Conservation (phyloP, 2,888 invertebrate genomes). For the Dicycla oo region DNA sequence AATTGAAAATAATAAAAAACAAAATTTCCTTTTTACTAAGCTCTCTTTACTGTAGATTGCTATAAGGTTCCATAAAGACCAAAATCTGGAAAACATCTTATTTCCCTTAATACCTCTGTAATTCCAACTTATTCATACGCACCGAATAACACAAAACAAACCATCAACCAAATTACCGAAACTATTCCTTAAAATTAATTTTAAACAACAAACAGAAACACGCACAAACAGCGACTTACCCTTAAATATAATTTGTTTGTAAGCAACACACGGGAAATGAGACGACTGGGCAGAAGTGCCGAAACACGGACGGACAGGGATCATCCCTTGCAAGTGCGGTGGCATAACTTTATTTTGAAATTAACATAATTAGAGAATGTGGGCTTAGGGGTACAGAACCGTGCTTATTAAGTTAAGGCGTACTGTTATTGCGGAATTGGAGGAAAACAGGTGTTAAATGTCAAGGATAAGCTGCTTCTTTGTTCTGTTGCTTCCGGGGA, state of each 20-base stretch:
- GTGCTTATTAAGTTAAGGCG: constrained; percentile 71
- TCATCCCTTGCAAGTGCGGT: constrained; percentile 82
- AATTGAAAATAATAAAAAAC: background rate
- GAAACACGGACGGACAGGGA: constrained; percentile 73
- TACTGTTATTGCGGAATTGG: constrained; percentile 71
- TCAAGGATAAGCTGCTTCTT: constrained; percentile 48
- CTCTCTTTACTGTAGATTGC: background rate
- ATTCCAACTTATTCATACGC: constrained; percentile 32
- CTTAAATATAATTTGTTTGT: constrained; percentile 70
- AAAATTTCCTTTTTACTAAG: background rate
- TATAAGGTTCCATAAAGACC: background rate
- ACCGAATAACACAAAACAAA: constrained; percentile 15
- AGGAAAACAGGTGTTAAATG: constrained; percentile 79
- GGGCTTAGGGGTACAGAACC: constrained; percentile 75
- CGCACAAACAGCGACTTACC: constrained; percentile 30
- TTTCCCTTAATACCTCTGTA: background rate
- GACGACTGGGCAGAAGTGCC: constrained; percentile 77
- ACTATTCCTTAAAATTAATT: constrained; percentile 26
- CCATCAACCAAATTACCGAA: constrained; percentile 33
- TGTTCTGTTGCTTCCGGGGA: constrained; percentile 11
- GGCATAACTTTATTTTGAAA: constrained; percentile 88
- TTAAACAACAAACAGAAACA: constrained; percentile 52
- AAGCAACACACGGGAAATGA: constrained; percentile 70
- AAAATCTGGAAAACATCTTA: background rate
- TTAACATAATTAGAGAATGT: constrained; percentile 87